Evolutionary conservation across 2,113 vertebrate genomes (phyloP).

Genomic region (Misgurnus anguillicaudatus): DNA sequence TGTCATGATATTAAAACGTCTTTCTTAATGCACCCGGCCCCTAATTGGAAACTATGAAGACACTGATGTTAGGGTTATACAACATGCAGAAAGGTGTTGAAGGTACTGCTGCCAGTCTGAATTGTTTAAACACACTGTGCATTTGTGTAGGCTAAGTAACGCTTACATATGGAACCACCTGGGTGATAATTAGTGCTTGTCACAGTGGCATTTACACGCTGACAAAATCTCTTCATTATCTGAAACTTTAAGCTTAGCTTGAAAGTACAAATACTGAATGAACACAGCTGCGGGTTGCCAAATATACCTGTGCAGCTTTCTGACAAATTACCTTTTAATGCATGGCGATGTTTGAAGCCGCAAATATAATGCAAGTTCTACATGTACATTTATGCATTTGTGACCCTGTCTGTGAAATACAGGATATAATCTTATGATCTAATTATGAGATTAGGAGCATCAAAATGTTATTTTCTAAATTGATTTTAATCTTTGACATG

Average conservation of each 20-base stretch:
- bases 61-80: conserved; percentile 8
- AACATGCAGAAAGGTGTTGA: not conserved
- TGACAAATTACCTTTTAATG: not conserved
- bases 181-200: conserved; percentile 32
- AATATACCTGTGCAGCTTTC: not conserved
- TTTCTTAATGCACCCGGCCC: not conserved
- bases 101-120: not conserved
- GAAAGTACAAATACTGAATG: not conserved
- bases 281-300: conserved; percentile 32
- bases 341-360: not conserved
- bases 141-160: conserved; percentile 14
- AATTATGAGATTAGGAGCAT: too few species aligned
- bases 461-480: too few species aligned
- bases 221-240: conserved; percentile 10
- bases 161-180: conserved; percentile 23
- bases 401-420: too few species aligned
- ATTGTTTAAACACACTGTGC: conserved; percentile 21
- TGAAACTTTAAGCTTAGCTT: not conserved
- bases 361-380: not conserved
- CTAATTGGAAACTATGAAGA: conserved; percentile 15
- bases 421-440: too few species aligned
- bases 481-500: too few species aligned
- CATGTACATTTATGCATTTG: too few species aligned
- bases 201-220: conserved; percentile 7
- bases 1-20: conserved; percentile 29